phyloP scores from a whole-genome alignment of 2,797 vertebrate species.

The Lagodon rhomboides region DNA sequence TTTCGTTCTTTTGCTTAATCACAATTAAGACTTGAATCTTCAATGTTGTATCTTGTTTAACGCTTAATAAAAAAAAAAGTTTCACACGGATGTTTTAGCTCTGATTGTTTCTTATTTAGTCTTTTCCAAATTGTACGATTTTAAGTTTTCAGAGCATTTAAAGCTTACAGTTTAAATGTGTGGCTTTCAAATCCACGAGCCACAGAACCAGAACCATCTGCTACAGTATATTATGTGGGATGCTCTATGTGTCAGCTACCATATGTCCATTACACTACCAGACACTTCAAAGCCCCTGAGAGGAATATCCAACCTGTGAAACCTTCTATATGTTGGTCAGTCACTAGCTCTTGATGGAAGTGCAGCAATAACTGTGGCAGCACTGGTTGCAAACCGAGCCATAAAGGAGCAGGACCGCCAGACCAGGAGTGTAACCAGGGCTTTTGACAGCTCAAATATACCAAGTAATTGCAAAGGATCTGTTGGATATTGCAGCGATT shows the following conservation, averaged over 20 bases:
- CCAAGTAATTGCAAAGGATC: slow-evolving; percentile 38
- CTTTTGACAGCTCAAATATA: slow-evolving; percentile 53
- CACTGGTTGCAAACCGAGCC: slow-evolving; percentile 38
- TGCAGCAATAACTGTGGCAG: slow-evolving; percentile 32
- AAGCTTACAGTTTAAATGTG: neutral
- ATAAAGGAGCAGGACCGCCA: slow-evolving; percentile 40
- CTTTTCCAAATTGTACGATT: neutral
- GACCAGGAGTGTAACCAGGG: slow-evolving; percentile 20
- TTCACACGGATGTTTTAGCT: no score
- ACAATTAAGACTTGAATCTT: no score
- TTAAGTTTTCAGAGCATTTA: neutral
- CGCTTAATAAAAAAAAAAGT: no score
- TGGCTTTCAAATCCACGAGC: slow-evolving; percentile 2
- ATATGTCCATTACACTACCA: slow-evolving; percentile 9
- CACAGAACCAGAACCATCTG: slow-evolving; percentile 15
- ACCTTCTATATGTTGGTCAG: slow-evolving; percentile 17
- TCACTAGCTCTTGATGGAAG: slow-evolving; percentile 47
- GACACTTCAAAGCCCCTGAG: slow-evolving; percentile 7
- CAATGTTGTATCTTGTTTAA: no score
- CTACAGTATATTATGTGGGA: neutral
- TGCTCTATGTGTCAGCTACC: slow-evolving; percentile 11
- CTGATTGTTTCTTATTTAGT: no score
- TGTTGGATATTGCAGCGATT: slow-evolving; percentile 33
- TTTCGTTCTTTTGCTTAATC: neutral
- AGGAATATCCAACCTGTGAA: slow-evolving; percentile 28